A percentile compares a stretch with the other conserved stretches of the same genome.
phyloP scores from a whole-genome alignment of 2,797 vertebrate genomes.

The Octomys mimax region DNA sequence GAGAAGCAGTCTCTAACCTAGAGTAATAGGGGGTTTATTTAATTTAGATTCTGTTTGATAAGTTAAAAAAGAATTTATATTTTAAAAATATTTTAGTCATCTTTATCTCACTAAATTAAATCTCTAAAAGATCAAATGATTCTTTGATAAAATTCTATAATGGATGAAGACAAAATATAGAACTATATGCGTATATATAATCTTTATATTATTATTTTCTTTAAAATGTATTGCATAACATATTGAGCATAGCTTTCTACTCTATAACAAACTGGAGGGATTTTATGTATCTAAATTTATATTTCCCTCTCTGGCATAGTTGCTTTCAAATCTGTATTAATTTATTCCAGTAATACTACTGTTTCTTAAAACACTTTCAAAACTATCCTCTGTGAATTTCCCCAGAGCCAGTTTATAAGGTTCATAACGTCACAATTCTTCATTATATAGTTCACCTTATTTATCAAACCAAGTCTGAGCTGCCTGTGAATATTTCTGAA shows the following conservation, averaged over 20 bases:
- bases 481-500: constrained; percentile 16
- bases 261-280: not conserved
- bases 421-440: not conserved
- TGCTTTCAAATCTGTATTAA: constrained; percentile 2
- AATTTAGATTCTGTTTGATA: not conserved
- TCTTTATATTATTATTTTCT: constrained; percentile 24
- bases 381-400: not conserved
- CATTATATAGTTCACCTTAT: not conserved
- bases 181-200: not conserved
- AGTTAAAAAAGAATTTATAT: constrained; percentile 53
- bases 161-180: constrained; percentile 32
- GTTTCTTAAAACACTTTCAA: constrained; percentile 41
- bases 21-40: constrained; percentile 45
- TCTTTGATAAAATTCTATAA: constrained; percentile 76
- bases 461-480: not conserved
- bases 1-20: constrained; percentile 26
- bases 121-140: constrained; percentile 10
- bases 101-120: constrained; percentile 41
- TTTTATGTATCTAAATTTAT: not conserved
- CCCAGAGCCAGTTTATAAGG: not conserved
- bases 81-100: constrained; percentile 4
- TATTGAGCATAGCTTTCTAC: not conserved
- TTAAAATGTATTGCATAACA: constrained; percentile 35
- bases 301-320: not conserved
- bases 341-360: not conserved